Percentiles rank a stretch among this genome's conserved stretches.
These are phyloP conservation scores for Trimorus sp. DNA, from an alignment of 2,888 invertebrate species.

Conservation along the genomic window DNA sequence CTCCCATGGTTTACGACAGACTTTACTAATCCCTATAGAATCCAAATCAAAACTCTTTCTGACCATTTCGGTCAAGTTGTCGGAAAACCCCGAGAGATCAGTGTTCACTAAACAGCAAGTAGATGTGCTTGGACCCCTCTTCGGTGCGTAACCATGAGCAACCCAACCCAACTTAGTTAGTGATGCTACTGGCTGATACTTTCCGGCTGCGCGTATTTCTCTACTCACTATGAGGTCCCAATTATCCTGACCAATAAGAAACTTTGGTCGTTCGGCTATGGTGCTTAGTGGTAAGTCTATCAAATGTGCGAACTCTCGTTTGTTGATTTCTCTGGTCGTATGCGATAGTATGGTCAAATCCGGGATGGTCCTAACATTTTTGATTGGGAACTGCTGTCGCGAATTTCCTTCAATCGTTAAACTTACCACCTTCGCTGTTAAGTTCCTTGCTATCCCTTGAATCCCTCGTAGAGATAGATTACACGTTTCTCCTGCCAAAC, in stretches of 20 bases:
- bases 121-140: no score
- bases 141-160: background rate
- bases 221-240: background rate
- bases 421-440: background rate
- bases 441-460: background rate
- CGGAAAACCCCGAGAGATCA: background rate
- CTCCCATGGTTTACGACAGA: conserved; percentile 13
- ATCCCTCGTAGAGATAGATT: background rate
- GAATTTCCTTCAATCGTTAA: background rate
- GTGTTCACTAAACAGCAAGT: background rate
- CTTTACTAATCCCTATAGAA: conserved; percentile 18
- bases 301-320: background rate
- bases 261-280: background rate
- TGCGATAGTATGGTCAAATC: background rate
- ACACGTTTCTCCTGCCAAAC: background rate
- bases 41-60: conserved; percentile 27
- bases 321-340: background rate
- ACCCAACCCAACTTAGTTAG: background rate
- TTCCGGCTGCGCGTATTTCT: conserved; percentile 15
- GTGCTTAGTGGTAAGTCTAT: background rate
- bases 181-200: background rate
- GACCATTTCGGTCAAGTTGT: conserved; percentile 8
- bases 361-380: background rate
- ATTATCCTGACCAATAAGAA: background rate
- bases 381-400: background rate